Conservation (phyloP, 2,113 vertebrate genomes). For the Glaucidium brasilianum region DNA sequence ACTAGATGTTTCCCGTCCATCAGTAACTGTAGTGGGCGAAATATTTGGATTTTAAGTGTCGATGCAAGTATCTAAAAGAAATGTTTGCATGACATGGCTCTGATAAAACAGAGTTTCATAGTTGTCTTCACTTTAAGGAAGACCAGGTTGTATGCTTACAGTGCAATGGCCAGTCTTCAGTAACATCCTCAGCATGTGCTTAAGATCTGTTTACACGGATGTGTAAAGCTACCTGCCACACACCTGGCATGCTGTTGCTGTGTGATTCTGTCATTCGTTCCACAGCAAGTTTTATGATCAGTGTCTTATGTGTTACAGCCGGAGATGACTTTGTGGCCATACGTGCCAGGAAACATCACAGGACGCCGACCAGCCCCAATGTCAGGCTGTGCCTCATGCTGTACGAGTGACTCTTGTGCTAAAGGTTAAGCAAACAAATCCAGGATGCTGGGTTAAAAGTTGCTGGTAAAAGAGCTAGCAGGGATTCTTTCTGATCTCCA, state of each 20-base stretch:
- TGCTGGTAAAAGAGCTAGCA: background rate
- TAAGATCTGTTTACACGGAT: background rate
- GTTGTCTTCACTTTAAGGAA: background rate
- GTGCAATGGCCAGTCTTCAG: background rate
- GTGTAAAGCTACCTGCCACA: background rate
- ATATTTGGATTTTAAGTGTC: background rate
- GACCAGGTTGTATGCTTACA: background rate
- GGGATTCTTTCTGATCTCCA: background rate
- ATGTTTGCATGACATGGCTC: background rate
- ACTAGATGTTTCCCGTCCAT: background rate
- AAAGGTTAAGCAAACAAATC: background rate
- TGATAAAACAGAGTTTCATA: background rate
- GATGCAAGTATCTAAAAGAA: background rate
- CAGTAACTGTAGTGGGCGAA: background rate
- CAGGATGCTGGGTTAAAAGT: background rate
- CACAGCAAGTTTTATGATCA: background rate
- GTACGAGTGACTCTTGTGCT: background rate
- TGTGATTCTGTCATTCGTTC: background rate
- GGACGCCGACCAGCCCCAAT: background rate
- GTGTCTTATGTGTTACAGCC: background rate
- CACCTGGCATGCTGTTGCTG: fast-evolving
- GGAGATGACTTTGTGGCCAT: background rate
- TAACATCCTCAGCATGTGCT: background rate
- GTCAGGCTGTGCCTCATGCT: background rate
- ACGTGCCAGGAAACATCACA: background rate